Evolutionary conservation across 1,140 invertebrate genomes (phyloP).

Genomic region (Neelides sp.): DNA sequence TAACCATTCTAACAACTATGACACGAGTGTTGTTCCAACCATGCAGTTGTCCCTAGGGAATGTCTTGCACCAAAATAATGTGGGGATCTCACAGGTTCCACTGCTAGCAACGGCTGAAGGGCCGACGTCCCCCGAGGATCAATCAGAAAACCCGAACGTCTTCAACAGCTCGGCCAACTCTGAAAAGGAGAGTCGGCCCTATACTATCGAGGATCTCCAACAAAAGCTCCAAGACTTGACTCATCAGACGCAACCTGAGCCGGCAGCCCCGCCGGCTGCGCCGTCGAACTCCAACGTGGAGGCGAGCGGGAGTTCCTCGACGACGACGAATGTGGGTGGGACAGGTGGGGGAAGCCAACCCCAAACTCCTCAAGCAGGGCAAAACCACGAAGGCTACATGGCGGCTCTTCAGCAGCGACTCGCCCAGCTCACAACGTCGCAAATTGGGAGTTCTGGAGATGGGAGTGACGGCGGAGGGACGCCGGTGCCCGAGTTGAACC

Average conservation of each 20-base stretch:
- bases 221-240: constrained; percentile 44
- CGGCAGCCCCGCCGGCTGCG: neutral
- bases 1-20: too few relatives aligned
- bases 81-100: too few relatives aligned
- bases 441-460: neutral
- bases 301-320: neutral
- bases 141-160: too few relatives aligned
- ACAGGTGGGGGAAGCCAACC: constrained; percentile 36
- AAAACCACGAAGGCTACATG: constrained; percentile 44
- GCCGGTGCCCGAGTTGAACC: constrained; percentile 12
- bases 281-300: constrained; percentile 1
- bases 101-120: too few relatives aligned
- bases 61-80: too few relatives aligned
- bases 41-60: too few relatives aligned
- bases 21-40: too few relatives aligned
- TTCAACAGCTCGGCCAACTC: too few relatives aligned
- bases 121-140: too few relatives aligned
- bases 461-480: constrained; percentile 7
- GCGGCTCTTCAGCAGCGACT: constrained; percentile 47
- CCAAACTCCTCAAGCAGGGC: constrained; percentile 43
- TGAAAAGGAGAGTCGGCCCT: constrained; percentile 39
- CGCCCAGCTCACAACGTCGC: constrained; percentile 36
- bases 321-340: neutral
- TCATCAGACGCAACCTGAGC: constrained; percentile 36
- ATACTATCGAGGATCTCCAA: constrained; percentile 44